Evolutionary conservation across 2,797 vertebrate genomes (phyloP).

Genomic region (Peromyscus nudipes): DNA sequence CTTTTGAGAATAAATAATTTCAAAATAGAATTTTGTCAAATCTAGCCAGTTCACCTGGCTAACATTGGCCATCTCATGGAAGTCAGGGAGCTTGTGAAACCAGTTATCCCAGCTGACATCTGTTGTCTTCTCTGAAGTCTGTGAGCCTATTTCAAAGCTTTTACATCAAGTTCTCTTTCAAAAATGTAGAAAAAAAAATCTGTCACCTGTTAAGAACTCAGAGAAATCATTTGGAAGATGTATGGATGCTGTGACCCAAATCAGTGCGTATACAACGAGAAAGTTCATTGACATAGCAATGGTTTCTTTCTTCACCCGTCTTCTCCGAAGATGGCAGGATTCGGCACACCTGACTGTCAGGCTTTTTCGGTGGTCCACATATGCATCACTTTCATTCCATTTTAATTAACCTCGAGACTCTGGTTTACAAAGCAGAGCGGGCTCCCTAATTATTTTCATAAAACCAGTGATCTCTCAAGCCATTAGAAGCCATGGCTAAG

Average conservation of each 20-base stretch:
- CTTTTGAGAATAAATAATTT: constrained; percentile 5
- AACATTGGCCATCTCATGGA: background rate
- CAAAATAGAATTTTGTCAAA: background rate
- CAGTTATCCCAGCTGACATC: background rate
- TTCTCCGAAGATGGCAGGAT: constrained; percentile 41
- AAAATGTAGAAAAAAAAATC: background rate
- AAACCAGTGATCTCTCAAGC: constrained; percentile 85
- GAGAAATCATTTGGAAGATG: background rate
- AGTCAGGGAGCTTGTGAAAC: background rate
- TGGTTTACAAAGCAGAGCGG: constrained; percentile 83
- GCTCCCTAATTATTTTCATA: constrained; percentile 87
- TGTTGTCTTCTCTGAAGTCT: background rate
- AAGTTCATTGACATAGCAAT: background rate
- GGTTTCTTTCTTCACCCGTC: constrained; percentile 1
- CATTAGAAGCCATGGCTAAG: constrained; percentile 84
- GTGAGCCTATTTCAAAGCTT: background rate
- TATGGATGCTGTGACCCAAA: background rate
- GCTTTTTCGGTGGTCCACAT: constrained; percentile 78
- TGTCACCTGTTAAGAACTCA: background rate
- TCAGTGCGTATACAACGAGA: background rate
- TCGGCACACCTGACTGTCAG: constrained; percentile 59
- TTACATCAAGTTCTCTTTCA: background rate
- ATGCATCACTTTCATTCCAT: constrained; percentile 74
- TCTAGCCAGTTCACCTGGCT: background rate
- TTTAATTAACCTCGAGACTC: constrained; percentile 88